Percentiles rank a stretch among this genome's conserved stretches.
phyloP scores from a whole-genome alignment of 2,797 vertebrate species.

The Gymnodraco acuticeps region DNA sequence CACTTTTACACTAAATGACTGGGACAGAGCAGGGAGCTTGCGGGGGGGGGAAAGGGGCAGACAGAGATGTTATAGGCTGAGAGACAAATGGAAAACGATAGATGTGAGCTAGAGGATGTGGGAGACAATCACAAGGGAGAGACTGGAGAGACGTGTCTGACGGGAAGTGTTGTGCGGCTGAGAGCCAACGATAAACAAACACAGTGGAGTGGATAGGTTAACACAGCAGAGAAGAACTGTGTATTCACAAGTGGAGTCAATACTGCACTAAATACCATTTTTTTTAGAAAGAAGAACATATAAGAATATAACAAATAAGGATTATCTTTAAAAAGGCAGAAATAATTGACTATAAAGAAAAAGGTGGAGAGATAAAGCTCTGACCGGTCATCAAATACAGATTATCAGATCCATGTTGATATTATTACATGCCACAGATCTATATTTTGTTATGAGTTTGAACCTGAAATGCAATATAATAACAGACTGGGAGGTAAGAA shows the following conservation, averaged over 20 bases:
- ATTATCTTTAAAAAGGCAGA: not conserved
- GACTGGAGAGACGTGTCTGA: constrained; percentile 30
- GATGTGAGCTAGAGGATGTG: constrained; percentile 61
- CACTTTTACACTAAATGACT: constrained; percentile 70
- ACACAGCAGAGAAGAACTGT: not conserved
- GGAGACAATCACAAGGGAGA: constrained; percentile 50
- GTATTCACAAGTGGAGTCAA: constrained; percentile 19
- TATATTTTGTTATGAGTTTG: constrained; percentile 29
- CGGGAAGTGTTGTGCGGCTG: constrained; percentile 21
- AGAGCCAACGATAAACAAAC: constrained; percentile 19
- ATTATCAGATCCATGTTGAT: constrained; percentile 10
- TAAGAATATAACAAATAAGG: constrained; percentile 16
- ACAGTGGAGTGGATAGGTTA: constrained; percentile 10
- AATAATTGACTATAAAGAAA: not conserved
- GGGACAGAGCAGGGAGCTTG: constrained; percentile 58
- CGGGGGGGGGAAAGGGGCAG: constrained; percentile 46
- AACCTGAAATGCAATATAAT: constrained; percentile 23
- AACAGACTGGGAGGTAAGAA: constrained; percentile 3
- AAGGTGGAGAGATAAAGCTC: not conserved
- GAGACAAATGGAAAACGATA: constrained; percentile 72
- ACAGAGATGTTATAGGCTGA: constrained; percentile 72
- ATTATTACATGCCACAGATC: constrained; percentile 10
- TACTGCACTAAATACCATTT: not conserved
- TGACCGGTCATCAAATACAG: constrained; percentile 21
- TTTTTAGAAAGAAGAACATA: constrained; percentile 10